Evolutionary conservation across 1,140 invertebrate species (phyloP).

Genomic region (Scylla paramamosain): DNA sequence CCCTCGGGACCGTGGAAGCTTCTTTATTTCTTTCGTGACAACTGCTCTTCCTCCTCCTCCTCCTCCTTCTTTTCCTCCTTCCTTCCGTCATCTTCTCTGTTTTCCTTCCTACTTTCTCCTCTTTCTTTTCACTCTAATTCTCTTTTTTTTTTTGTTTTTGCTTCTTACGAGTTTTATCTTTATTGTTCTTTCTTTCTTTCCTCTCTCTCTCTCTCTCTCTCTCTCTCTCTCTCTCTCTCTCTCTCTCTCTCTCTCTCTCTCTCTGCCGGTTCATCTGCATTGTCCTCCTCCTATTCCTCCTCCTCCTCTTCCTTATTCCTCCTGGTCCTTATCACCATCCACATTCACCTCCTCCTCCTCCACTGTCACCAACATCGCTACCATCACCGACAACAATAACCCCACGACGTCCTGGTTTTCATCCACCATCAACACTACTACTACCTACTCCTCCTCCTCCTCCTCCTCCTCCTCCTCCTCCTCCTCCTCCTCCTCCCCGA

Average conservation of each 20-base stretch:
- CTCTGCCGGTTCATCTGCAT: not conserved
- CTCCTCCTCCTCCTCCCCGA: not conserved
- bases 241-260: not conserved
- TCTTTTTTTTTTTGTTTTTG: not conserved
- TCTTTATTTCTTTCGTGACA: no score
- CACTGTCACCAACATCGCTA: no score
- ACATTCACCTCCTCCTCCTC: no score
- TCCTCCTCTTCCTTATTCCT: no score
- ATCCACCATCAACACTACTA: not conserved
- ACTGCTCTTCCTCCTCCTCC: not conserved
- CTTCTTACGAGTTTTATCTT: not conserved
- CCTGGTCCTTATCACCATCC: no score
- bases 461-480: no score
- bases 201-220: not conserved
- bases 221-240: not conserved
- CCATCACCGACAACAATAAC: no score
- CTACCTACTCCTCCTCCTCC: no score
- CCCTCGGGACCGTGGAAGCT: not conserved
- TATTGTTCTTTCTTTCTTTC: not conserved
- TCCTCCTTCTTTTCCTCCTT: not conserved
- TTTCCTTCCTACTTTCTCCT: not conserved
- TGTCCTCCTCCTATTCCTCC: not conserved
- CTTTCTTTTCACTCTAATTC: not conserved
- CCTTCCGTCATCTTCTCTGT: not conserved
- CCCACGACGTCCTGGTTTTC: not conserved